phyloP scores from a whole-genome alignment of 2,797 vertebrate species.

The Onychomys arenicola region DNA sequence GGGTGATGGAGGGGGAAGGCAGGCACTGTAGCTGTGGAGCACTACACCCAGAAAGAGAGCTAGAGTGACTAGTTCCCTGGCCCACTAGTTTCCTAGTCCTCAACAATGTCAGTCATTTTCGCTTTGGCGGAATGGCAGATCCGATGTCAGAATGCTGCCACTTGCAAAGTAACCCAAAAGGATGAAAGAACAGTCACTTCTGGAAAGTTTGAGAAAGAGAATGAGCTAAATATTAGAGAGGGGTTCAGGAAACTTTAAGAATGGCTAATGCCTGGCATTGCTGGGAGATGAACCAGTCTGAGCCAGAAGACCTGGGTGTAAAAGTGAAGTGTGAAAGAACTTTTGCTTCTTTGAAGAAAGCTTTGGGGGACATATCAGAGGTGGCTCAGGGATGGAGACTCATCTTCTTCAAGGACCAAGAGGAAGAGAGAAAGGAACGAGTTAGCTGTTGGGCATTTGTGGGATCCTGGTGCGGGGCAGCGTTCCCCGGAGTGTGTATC shows the following conservation, averaged over 20 bases:
- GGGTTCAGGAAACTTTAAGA: not conserved
- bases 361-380: not conserved
- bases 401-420: not conserved
- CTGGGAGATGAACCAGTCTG: not conserved
- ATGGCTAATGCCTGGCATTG: not conserved
- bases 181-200: not conserved
- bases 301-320: not conserved
- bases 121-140: not conserved
- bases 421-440: not conserved
- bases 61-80: not conserved
- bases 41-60: not conserved
- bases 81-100: not conserved
- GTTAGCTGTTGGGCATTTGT: not conserved
- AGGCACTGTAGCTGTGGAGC: accelerated
- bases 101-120: not conserved
- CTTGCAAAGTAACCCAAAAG: not conserved
- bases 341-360: not conserved
- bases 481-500: not conserved
- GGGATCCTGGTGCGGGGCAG: not conserved
- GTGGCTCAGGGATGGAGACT: not conserved
- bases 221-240: not conserved
- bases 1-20: accelerated
- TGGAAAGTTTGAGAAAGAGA: not conserved
- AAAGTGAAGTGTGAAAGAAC: too few relatives aligned
- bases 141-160: not conserved